Base-by-base conservation (phyloP, 2,113 vertebrate genomes). In the Cyprinodon variegatus region DNA sequence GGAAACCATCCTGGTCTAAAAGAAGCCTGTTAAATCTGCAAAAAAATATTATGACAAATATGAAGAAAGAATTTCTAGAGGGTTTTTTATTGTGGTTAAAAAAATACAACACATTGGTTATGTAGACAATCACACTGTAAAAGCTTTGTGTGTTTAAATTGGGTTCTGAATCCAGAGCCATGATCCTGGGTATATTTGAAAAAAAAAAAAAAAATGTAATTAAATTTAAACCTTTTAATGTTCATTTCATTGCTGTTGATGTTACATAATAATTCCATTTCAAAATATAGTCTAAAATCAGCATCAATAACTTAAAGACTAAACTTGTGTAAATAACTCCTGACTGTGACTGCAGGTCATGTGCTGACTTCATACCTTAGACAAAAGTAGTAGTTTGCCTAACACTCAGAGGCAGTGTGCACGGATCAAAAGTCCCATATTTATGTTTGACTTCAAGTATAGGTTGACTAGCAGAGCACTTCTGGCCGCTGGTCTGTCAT, bases 381-480 rank as follows among this genome's bases (percentile, higher is more conserved):
- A 71, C 63, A 80, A 39, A 50, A 85, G 57, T 68, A 78, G 80
- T 22, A 80, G 80, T 83, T 83, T 40, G 77, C 53, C 77, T 72
- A 86, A 81, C 78, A 74, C 80, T 78, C 70, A 79, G 61, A 74
- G 71, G 79, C 79, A 72, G 76, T 61, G 64, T 29, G 81, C 75
- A 74, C 76, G 82, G 82, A 88, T 81, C 75, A 37, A 77, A 83
- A 65, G 46, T 37, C 45, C 65, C 65, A 79, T 84, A 71, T 73
- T 29, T 53, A 46, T 41, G 39, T 82, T 46, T 6, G 57, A 65
- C 82, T 22, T 9, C 17, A 36, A 22, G 70, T 36, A 29, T 13
- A 63, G 82, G 72, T 72, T 83, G 83, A 75, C 76, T 85, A 79
- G 79, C 45, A 70, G 79, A 84, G 85, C 87, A 79, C 75, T 41